Base-by-base conservation (phyloP, 2,888 invertebrate species). In the Chymomyza amoena region DNA sequence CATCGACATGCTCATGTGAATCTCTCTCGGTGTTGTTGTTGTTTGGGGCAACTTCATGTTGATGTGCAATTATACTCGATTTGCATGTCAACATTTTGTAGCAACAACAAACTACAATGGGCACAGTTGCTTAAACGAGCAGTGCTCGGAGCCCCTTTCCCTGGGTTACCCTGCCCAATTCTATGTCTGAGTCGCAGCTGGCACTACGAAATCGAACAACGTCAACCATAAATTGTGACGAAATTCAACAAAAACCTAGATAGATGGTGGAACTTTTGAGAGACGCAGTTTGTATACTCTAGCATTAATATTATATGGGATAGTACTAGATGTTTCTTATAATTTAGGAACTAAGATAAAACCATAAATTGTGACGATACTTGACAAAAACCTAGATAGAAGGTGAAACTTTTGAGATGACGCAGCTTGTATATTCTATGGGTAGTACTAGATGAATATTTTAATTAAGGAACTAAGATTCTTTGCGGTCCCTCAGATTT, bases 61-160 rank as follows among this genome's bases (percentile, higher is more conserved):
- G 74, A 66, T 67, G 74, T 64, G 66, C 74, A 77, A 70, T 76
- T 72, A 70, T 71, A 72, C 66, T 70, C 72, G 61, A 72, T 77
- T 79, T 82, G 82, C 82, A 83, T 83, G 82, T 83, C 76, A 79
- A 73, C 68, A 64, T 45, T 45, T 45, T 45, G 39, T 45, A 13
- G 39, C 13, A 45, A 45, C 39, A 13, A 45, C 39, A 45, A 45
- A 45, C 39, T 45, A 45, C 39, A 45, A 45, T 13, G 39, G 39
- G 13, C 39, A 45, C 39, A 45, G 13, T 45, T 45, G 39, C 39
- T 45, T 13, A 1, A 45, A 13, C 39, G 4, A 45, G 39, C 39
- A 3, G 39, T 45, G 32, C 9, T 32, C 7, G 1, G 0, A 6
- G 32, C 7, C 7, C 39, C 39, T 2, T 45, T 13, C 13, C 39